Conservation (phyloP, 1,140 invertebrate genomes). For the Cotesia glomerata region DNA sequence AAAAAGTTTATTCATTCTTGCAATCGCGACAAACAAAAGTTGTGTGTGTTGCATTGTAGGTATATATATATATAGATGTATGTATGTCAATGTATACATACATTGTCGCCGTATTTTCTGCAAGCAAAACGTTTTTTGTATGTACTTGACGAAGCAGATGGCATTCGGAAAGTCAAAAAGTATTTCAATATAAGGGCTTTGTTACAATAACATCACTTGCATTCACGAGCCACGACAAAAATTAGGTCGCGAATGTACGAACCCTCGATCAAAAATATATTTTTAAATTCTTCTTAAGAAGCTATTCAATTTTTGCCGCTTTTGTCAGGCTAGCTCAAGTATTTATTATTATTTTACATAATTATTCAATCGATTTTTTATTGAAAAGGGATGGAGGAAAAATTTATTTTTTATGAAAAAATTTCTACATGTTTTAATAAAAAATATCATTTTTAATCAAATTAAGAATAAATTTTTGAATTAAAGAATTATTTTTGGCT, state of each 20-base stretch:
- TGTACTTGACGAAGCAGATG: constrained; percentile 30
- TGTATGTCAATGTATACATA: constrained; percentile 3
- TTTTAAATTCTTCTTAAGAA: background rate
- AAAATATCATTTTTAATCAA: too few relatives aligned
- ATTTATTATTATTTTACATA: background rate
- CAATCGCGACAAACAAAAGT: constrained; percentile 12
- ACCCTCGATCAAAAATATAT: background rate
- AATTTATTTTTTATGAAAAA: too few relatives aligned
- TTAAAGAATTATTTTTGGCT: too few relatives aligned
- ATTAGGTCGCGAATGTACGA: constrained; percentile 39
- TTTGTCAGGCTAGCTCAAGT: background rate
- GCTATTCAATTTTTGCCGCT: too few relatives aligned
- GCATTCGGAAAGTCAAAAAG: constrained; percentile 56
- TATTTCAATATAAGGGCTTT: constrained; percentile 49
- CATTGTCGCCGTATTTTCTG: background rate
- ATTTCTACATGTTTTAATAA: too few relatives aligned
- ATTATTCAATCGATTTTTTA: background rate
- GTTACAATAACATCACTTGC: constrained; percentile 46
- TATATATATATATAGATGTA: constrained; percentile 3
- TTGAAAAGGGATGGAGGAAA: too few relatives aligned
- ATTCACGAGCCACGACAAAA: constrained; percentile 28
- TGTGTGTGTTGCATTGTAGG: background rate
- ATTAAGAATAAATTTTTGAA: too few relatives aligned
- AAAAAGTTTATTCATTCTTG: constrained; percentile 16
- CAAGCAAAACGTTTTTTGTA: constrained; percentile 23